Conservation (phyloP, 2,797 vertebrate genomes). For the Ceyx erithaca region DNA sequence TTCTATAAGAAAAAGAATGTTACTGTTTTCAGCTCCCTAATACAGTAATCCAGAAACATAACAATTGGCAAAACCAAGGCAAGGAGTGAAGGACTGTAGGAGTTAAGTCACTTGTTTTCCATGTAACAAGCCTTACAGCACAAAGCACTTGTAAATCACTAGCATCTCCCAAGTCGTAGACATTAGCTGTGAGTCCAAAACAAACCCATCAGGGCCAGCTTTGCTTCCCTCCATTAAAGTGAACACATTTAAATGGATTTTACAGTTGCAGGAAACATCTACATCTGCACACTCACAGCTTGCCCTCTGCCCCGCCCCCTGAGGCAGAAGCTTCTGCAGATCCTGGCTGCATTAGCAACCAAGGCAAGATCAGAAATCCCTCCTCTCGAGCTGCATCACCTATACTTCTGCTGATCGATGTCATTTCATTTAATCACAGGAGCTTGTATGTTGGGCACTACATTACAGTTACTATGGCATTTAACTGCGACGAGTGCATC, state of each 20-base stretch:
- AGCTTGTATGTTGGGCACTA: neutral
- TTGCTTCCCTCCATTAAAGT: neutral
- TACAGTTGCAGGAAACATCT: constrained; percentile 35
- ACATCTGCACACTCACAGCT: constrained; percentile 29
- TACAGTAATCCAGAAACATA: neutral
- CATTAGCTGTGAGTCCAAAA: neutral
- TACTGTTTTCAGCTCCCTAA: neutral
- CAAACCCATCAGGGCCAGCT: constrained; percentile 4
- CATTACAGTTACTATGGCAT: constrained; percentile 22
- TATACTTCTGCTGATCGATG: neutral
- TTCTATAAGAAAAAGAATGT: neutral
- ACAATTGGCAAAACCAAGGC: neutral
- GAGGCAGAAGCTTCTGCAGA: constrained; percentile 38
- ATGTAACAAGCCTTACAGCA: neutral
- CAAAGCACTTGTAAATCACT: neutral
- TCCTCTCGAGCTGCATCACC: neutral
- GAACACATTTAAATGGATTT: constrained; percentile 12
- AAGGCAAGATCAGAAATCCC: neutral
- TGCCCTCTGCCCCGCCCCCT: neutral
- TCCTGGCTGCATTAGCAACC: constrained; percentile 6
- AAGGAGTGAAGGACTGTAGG: neutral
- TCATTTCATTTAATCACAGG: neutral
- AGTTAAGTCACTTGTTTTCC: neutral
- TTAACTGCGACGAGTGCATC: neutral
- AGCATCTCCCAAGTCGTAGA: neutral